These are phyloP conservation scores for Dendrolimus kikuchii DNA, from an alignment of 1,140 invertebrate genomes.

Conservation along the genomic window DNA sequence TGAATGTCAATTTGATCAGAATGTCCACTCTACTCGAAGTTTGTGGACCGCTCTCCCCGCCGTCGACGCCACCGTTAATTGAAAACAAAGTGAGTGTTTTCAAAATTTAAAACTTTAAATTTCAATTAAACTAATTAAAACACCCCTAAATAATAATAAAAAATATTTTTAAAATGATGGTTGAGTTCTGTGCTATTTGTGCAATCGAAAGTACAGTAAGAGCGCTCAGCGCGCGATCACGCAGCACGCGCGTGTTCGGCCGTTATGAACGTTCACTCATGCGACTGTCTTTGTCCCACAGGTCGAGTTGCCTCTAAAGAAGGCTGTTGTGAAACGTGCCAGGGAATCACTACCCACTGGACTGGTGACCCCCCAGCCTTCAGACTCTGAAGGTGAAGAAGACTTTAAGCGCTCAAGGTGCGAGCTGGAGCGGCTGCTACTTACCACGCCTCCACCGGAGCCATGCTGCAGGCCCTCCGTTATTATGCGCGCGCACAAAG, in stretches of 20 bases:
- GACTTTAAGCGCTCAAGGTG: slow-evolving; percentile 64
- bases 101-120: slow-evolving; percentile 12
- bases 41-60: slow-evolving; percentile 68
- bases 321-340: slow-evolving; percentile 49
- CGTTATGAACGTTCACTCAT: slow-evolving; percentile 42
- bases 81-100: slow-evolving; percentile 65
- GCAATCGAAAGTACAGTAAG: slow-evolving; percentile 52
- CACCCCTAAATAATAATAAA: background rate
- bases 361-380: slow-evolving; percentile 73
- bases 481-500: slow-evolving; percentile 85
- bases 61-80: slow-evolving; percentile 67
- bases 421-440: slow-evolving; percentile 59
- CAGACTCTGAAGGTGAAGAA: slow-evolving; percentile 72
- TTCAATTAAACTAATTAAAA: slow-evolving; percentile 4
- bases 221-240: slow-evolving; percentile 39
- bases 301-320: slow-evolving; percentile 62
- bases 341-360: slow-evolving; percentile 39
- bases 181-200: slow-evolving; percentile 26
- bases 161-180: too few relatives aligned
- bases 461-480: slow-evolving; percentile 71
- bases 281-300: slow-evolving; percentile 59
- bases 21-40: slow-evolving; percentile 61
- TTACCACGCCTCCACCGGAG: slow-evolving; percentile 62
- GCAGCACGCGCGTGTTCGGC: slow-evolving; percentile 48
- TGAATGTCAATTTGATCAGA: slow-evolving; percentile 47